Base-by-base conservation (phyloP, 2,888 invertebrate genomes). In the Vandiemenella viatica region DNA sequence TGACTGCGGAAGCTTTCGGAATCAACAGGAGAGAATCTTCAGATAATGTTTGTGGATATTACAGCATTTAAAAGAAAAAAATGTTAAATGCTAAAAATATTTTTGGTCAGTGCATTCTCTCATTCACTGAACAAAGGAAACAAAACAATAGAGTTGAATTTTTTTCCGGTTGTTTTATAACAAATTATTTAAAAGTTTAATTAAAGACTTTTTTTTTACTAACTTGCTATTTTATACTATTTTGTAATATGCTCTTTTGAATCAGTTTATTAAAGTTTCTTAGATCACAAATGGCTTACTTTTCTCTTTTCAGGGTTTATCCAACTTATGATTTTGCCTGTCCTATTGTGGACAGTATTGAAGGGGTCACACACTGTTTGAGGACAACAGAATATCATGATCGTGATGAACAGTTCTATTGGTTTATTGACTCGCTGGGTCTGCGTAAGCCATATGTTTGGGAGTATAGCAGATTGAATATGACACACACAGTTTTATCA, bases 251-350 rank as follows among this genome's bases (percentile, higher is more conserved):
- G 26, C 13, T 26, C 26, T 26, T 26, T 26, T 26, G 7, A 26
- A 26, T 26, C 13, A 26, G 7, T 26, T 13, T 26, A 13, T 26
- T 26, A 8, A 8, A 7, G 7, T 26, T 7, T 26, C 26, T 26
- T 26, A 26, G 13, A 8, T n/a, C n/a, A n/a, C n/a, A n/a, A n/a
- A n/a, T n/a, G n/a, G n/a, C n/a, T n/a, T n/a, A n/a, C n/a, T n/a
- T n/a, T 53, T 47, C 55, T 57, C 55, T 55, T 67, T 68, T 17
- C 66, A 93, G 93, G 62, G 96, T 95, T 0, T 99, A 99, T 67
- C 98, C 98, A 18, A 99, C 98, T 0, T 99, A 99, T 63, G 98
- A 99, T 70, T 99, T 99, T 71, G 96, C 98, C 1, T 99, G 98
- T 63, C 98, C 98, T 0, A 95, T 99, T 62, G 97, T 99, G 45